phyloP scores from a whole-genome alignment of 2,888 invertebrate species.

The Druceiella hillmani region DNA sequence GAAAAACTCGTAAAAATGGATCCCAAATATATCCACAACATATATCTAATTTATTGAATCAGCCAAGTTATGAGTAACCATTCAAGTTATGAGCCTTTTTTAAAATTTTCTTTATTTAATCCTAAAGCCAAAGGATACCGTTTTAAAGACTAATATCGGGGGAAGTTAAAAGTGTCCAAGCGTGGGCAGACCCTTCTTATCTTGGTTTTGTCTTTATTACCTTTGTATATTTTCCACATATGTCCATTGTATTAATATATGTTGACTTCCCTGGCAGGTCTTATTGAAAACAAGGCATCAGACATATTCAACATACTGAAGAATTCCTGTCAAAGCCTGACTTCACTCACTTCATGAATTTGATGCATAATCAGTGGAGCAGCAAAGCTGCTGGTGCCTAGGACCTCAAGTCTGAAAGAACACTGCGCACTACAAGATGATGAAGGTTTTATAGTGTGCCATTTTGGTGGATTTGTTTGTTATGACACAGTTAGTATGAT shows the following conservation, averaged over 20 bases:
- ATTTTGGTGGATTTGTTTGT: conserved; percentile 90
- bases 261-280: conserved; percentile 38
- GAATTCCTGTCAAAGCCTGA: conserved; percentile 81
- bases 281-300: conserved; percentile 65
- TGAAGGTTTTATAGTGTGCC: conserved; percentile 83
- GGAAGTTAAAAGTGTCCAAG: too few species aligned
- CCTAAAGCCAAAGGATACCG: too few species aligned
- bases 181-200: too few species aligned
- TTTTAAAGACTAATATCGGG: too few species aligned
- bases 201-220: too few species aligned
- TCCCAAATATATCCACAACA: too few species aligned
- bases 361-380: conserved; percentile 72
- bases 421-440: conserved; percentile 83
- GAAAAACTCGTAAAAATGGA: too few species aligned
- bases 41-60: too few species aligned
- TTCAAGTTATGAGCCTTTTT: too few species aligned
- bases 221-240: too few species aligned
- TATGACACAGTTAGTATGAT: conserved; percentile 67
- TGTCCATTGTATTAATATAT: not conserved
- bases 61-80: too few species aligned
- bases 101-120: too few species aligned
- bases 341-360: conserved; percentile 73
- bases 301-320: conserved; percentile 82
- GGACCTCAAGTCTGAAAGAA: conserved; percentile 74
- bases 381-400: conserved; percentile 63